These are phyloP conservation scores for Spicauda simplicius DNA, from an alignment of 2,888 invertebrate genomes.

Conservation along the genomic window DNA sequence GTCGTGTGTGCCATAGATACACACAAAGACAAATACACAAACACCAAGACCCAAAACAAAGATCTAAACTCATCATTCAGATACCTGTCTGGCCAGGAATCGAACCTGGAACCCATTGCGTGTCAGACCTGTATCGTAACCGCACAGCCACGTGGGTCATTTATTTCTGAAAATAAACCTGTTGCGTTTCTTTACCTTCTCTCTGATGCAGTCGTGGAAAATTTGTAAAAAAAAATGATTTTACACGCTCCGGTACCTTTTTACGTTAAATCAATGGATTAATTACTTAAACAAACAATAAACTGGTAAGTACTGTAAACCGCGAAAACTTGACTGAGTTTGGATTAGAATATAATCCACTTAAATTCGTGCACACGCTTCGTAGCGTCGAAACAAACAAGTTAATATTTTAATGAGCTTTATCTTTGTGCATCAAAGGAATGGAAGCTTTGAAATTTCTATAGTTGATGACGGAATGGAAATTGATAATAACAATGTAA, in stretches of 20 bases:
- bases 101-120: too few relatives aligned
- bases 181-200: too few relatives aligned
- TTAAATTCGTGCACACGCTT: conserved; percentile 67
- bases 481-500: not conserved
- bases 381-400: conserved; percentile 59
- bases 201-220: too few relatives aligned
- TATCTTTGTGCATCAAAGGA: conserved; percentile 49
- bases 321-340: conserved; percentile 47
- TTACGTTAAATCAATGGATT: not conserved
- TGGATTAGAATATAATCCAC: conserved; percentile 68
- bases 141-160: too few relatives aligned
- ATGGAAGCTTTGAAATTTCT: conserved; percentile 49
- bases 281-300: not conserved
- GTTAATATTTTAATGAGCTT: conserved; percentile 69
- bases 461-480: conserved; percentile 39
- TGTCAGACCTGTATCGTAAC: too few relatives aligned
- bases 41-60: too few relatives aligned
- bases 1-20: too few relatives aligned
- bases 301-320: conserved; percentile 28
- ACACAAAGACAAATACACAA: too few relatives aligned
- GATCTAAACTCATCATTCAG: too few relatives aligned
- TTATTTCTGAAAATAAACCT: too few relatives aligned
- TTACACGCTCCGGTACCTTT: not conserved
- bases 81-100: too few relatives aligned
- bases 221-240: too few relatives aligned